Evolutionary conservation across 1,140 invertebrate genomes (phyloP).

Genomic region (Lordiphosa clarofinis): DNA sequence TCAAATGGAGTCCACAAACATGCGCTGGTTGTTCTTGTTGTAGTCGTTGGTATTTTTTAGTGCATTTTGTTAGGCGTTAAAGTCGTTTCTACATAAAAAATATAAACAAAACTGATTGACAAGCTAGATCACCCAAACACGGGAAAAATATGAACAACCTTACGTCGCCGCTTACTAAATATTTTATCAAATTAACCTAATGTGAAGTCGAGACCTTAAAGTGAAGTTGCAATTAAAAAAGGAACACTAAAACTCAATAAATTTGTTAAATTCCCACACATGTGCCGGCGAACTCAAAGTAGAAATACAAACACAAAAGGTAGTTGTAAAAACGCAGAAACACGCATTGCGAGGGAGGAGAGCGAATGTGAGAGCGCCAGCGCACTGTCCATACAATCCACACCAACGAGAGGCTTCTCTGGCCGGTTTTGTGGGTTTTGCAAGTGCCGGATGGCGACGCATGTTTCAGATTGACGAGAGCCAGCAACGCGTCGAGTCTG

Average conservation of each 20-base stretch:
- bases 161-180: background rate
- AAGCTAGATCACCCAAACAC: background rate
- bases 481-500: slow-evolving; percentile 54
- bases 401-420: slow-evolving; percentile 11
- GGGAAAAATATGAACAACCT: slow-evolving; percentile 12
- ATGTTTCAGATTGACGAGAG: slow-evolving; percentile 63
- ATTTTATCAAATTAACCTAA: slow-evolving; percentile 6
- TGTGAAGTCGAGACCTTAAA: background rate
- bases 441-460: slow-evolving; percentile 40
- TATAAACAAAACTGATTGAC: slow-evolving; percentile 13
- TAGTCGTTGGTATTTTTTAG: slow-evolving; percentile 49
- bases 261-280: slow-evolving; percentile 10
- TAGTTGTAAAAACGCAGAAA: slow-evolving; percentile 30
- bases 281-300: slow-evolving; percentile 25
- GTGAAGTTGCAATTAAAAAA: slow-evolving; percentile 15
- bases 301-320: slow-evolving; percentile 33
- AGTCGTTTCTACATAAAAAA: slow-evolving; percentile 37
- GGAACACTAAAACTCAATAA: background rate
- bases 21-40: slow-evolving; percentile 44
- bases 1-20: slow-evolving; percentile 62
- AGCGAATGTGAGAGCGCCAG: slow-evolving; percentile 29
- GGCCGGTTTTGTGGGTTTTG: slow-evolving; percentile 20
- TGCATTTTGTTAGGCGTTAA: slow-evolving; percentile 22
- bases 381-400: slow-evolving; percentile 41
- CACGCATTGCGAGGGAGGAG: background rate